A percentile compares a stretch with the other conserved stretches of the same genome.
Conservation (phyloP, 2,113 vertebrate species). For the Aythya baeri region DNA sequence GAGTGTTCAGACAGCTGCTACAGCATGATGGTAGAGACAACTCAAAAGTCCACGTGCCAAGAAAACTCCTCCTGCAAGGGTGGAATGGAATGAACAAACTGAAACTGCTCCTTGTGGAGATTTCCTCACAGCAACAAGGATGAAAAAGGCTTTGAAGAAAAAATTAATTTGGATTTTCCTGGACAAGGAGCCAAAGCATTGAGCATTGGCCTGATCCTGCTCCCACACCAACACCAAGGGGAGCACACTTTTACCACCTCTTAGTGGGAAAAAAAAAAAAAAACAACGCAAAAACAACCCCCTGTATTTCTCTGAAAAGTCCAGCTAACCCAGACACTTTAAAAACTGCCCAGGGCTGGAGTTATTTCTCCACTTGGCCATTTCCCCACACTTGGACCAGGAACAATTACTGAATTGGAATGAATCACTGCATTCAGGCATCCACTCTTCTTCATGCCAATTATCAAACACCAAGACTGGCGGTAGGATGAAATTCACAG, state of each 20-base stretch:
- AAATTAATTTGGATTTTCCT: not conserved
- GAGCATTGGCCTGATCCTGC: not conserved
- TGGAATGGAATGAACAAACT: not conserved
- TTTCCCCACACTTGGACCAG: not conserved
- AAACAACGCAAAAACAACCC: not conserved
- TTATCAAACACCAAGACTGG: not conserved
- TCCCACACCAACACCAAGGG: not conserved
- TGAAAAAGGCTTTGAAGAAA: not conserved
- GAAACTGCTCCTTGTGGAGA: not conserved
- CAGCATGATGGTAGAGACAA: not conserved
- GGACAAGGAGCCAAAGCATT: fast-evolving
- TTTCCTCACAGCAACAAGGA: not conserved
- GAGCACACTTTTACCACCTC: not conserved
- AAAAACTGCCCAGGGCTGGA: not conserved
- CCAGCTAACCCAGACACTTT: not conserved
- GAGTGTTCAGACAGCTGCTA: not conserved
- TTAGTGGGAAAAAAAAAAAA: not conserved
- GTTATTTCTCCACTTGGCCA: not conserved
- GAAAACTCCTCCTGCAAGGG: not conserved
- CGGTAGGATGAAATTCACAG: not conserved
- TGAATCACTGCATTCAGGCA: not conserved
- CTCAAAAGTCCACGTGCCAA: not conserved
- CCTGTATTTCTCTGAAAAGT: not conserved
- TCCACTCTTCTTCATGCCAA: not conserved
- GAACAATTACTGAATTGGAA: not conserved